Conservation (phyloP, 92 coral and sea anemone species). For the Phenganax subtilis region DNA sequence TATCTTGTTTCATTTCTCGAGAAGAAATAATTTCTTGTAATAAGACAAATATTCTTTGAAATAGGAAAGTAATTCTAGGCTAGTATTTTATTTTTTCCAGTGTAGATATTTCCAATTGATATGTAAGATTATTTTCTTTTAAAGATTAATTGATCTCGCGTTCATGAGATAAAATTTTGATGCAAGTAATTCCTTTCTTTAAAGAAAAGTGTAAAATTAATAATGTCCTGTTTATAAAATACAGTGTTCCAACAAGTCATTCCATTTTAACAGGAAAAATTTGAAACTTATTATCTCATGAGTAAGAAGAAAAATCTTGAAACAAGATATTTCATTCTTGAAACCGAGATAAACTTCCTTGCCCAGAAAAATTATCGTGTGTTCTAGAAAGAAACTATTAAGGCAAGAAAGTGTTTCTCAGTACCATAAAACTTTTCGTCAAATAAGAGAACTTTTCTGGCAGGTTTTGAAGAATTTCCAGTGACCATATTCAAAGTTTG, state of each 20-base stretch:
- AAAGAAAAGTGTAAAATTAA: no score
- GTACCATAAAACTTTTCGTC: no score
- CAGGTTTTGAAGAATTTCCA: no score
- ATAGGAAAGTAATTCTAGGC: background rate
- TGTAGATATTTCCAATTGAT: background rate
- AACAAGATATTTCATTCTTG: background rate
- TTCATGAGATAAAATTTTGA: background rate
- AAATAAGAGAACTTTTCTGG: no score
- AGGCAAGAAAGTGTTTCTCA: no score
- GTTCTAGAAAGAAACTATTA: no score
- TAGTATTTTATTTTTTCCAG: background rate
- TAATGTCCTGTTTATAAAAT: background rate
- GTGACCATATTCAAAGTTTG: no score
- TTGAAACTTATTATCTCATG: background rate
- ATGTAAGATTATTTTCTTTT: background rate
- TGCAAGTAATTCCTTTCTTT: background rate
- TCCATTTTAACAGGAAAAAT: background rate
- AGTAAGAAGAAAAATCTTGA: background rate
- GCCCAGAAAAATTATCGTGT: background rate
- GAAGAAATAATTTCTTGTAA: background rate
- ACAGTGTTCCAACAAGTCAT: background rate
- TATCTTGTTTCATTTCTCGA: background rate
- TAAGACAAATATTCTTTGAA: background rate
- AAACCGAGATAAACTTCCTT: background rate
- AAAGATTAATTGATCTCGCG: background rate